These are phyloP conservation scores for Setophaga petechia DNA, from an alignment of 2,113 vertebrate species.

Conservation along the genomic window DNA sequence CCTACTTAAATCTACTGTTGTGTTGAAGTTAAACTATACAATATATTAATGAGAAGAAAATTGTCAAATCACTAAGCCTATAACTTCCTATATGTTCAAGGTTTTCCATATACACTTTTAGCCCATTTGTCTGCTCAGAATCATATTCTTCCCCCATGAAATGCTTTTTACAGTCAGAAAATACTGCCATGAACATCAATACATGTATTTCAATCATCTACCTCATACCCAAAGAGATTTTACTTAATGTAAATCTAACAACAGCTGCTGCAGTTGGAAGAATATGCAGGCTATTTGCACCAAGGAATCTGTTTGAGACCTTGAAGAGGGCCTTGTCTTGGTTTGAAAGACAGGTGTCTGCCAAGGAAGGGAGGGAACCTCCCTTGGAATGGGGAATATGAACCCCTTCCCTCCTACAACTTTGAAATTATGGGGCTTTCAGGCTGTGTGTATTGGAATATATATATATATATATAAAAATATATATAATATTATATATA, in stretches of 20 bases:
- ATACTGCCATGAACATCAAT: not conserved
- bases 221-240: not conserved
- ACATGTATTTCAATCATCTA: not conserved
- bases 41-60: not conserved
- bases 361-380: not conserved
- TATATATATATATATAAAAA: too few species aligned
- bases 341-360: not conserved
- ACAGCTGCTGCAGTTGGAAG: not conserved
- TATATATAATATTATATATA: too few species aligned
- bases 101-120: not conserved
- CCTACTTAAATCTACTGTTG: not conserved
- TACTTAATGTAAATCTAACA: not conserved
- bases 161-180: not conserved
- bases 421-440: not conserved
- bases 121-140: not conserved
- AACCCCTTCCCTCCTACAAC: not conserved
- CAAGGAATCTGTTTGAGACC: not conserved
- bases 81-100: not conserved
- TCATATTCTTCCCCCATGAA: not conserved
- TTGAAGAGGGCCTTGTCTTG: not conserved
- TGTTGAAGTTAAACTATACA: not conserved
- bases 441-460: accelerated
- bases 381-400: not conserved
- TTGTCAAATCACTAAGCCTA: not conserved
- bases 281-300: not conserved